phyloP scores from a whole-genome alignment of 2,888 invertebrate genomes.

The Archaeoteleia sp. region DNA sequence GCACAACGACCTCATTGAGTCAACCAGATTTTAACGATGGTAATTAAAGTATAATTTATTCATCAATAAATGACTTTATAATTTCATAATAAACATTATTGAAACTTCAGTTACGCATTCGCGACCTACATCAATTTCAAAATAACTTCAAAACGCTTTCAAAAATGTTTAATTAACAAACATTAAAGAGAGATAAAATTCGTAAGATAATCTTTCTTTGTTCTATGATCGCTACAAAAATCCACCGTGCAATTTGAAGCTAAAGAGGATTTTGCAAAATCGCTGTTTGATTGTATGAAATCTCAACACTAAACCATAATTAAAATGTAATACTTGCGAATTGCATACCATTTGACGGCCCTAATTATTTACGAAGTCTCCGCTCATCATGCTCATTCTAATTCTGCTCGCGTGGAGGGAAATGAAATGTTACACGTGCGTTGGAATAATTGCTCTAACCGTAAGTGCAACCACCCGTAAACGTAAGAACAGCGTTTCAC shows the following conservation, averaged over 20 bases:
- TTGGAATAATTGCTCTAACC: conserved; percentile 46
- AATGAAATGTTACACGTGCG: conserved; percentile 47
- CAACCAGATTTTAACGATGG: no score
- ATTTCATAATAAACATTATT: no score
- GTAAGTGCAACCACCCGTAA: conserved; percentile 53
- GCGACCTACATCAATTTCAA: no score
- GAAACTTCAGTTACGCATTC: no score
- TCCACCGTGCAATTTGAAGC: not conserved
- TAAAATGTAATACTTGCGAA: conserved; percentile 11
- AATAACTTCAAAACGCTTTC: no score
- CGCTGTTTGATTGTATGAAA: conserved; percentile 16
- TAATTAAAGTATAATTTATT: no score
- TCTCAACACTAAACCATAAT: conserved; percentile 32
- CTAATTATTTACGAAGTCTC: conserved; percentile 30
- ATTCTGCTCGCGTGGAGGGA: conserved; percentile 12
- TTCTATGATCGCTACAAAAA: no score
- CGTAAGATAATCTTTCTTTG: no score
- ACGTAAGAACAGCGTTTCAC: conserved; percentile 33
- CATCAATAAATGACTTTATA: no score
- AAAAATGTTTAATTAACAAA: no score
- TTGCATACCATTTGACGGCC: conserved; percentile 11
- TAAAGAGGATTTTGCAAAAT: not conserved
- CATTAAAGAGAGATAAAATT: no score
- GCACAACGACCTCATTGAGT: no score
- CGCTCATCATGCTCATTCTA: conserved; percentile 1